phyloP scores from a whole-genome alignment of 2,113 vertebrate genomes.

The Recurvirostra avosetta region DNA sequence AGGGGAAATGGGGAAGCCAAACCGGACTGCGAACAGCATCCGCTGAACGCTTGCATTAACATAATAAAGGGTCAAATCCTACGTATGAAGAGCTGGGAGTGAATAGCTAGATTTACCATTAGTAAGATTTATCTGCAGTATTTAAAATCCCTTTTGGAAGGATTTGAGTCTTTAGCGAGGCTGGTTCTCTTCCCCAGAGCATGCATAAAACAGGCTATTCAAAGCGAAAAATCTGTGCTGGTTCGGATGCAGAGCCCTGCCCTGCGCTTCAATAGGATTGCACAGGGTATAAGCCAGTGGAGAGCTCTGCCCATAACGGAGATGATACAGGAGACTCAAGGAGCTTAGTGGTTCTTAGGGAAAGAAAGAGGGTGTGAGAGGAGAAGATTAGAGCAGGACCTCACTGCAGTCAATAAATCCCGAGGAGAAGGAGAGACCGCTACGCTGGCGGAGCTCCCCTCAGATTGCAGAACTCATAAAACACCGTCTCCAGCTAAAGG shows the following conservation, averaged over 20 bases:
- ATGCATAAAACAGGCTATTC: background rate
- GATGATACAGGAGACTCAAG: slow-evolving; percentile 9
- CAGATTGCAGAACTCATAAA: background rate
- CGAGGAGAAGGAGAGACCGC: background rate
- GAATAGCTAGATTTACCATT: slow-evolving; percentile 15
- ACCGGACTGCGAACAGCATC: accelerated
- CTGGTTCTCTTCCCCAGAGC: background rate
- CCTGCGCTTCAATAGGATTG: background rate
- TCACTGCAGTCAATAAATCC: slow-evolving; percentile 22
- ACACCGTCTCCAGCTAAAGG: background rate
- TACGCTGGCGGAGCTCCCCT: background rate
- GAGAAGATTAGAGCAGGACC: slow-evolving; percentile 37
- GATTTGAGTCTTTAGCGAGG: slow-evolving; percentile 7
- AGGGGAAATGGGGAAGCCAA: background rate
- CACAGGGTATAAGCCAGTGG: background rate
- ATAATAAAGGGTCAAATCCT: background rate
- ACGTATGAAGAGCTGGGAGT: background rate
- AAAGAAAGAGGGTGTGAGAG: slow-evolving; percentile 10
- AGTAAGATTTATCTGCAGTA: slow-evolving; percentile 9
- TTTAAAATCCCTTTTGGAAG: slow-evolving; percentile 17
- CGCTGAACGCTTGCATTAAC: background rate
- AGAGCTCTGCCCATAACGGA: background rate
- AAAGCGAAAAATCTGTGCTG: background rate
- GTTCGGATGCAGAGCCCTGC: background rate
- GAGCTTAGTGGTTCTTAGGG: slow-evolving; percentile 37